Base-by-base conservation (phyloP, 2,888 invertebrate genomes). In the Calameuta idolon region DNA sequence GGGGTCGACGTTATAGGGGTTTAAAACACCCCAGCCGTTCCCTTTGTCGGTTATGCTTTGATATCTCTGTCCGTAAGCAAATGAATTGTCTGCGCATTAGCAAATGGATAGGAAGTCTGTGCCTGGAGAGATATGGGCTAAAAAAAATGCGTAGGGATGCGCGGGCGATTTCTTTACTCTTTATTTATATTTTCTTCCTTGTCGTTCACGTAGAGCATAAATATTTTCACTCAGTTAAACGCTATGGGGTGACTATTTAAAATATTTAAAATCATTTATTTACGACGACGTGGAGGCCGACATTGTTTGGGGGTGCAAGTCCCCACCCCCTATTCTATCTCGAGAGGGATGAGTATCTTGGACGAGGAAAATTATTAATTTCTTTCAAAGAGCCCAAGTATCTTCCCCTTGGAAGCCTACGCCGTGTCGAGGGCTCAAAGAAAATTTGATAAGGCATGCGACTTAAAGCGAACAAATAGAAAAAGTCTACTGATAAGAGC, bases 1-100 rank as follows among this genome's bases (percentile, higher is more conserved):
- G 85, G 86, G 87, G 86, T 87, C 87, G 86, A 87, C 85, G 86
- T 86, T 87, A 83, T 84, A 83, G 88, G 88, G 87, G 84, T 83
- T 83, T 79, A 79, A 69, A 75, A 69, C 77, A 75, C 76, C 79
- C 77, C 77, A 79, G 79, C 74, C 82, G 79, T 77, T 81, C 79
- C 80, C 83, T 76, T 79, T 79, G 79, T 81, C 80, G 76, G 69
- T 80, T 77, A 79, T 74, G 75, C 83, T 86, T 86, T 87, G 85
- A 87, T 86, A 84, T 84, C 85, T 83, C 81, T 85, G 84, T 82
- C 84, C 79, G 83, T 82, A 82, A 82, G 82, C 83, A 86, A 85
- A 87, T 85, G 86, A 88, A 87, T 87, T 87, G 86, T 85, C 85
- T 82, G 83, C 83, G 83, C 82, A 76, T 77, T 73, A 76, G 80